These are phyloP conservation scores for Rattus norvegicus DNA, from an alignment of 2,113 vertebrate species.

Conservation along the genomic window GRCr8 NC_086021.1:37032001-37032500, in stretches of 20 bases:
- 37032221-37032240: background rate
- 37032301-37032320: background rate
- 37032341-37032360: too few relatives aligned
- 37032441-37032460: background rate
- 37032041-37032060: background rate
- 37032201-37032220: background rate
- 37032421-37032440: too few relatives aligned
- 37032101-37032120: background rate
- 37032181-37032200: background rate
- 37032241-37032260: background rate
- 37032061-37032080: background rate
- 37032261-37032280: background rate
- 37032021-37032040: background rate
- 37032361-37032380: too few relatives aligned
- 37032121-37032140: background rate
- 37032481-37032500: background rate
- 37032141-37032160: background rate
- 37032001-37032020: background rate
- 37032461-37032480: background rate
- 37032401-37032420: too few relatives aligned
- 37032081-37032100: background rate
- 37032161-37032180: background rate
- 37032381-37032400: too few relatives aligned
- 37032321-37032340: background rate
- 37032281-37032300: conserved; percentile 23